Percentiles rank a stretch among this genome's conserved stretches.
Evolutionary conservation across 1,140 invertebrate genomes (phyloP).

Genomic region (Paralvinella palmiformis): DNA sequence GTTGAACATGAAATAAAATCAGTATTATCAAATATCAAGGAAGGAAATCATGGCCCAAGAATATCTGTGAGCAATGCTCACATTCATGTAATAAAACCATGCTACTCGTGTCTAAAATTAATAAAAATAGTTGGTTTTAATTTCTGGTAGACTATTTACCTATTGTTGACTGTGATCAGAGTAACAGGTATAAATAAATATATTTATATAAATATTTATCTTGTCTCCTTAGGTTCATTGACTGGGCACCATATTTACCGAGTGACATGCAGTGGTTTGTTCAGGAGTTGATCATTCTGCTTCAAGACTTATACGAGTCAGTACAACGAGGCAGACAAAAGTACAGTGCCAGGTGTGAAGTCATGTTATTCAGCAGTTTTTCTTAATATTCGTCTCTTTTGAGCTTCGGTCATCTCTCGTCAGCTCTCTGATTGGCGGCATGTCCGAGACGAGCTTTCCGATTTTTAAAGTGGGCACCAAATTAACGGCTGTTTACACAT

Average conservation of each 20-base stretch:
- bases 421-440: neutral
- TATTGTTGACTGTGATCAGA: no score
- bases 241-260: slow-evolving; percentile 57
- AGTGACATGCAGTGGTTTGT: slow-evolving; percentile 23
- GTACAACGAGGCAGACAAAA: slow-evolving; percentile 36
- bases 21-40: no score
- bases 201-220: slow-evolving; percentile 16
- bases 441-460: no score
- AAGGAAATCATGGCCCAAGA: no score
- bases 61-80: no score
- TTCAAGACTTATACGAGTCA: slow-evolving; percentile 49
- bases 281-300: slow-evolving; percentile 28
- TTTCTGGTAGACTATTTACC: no score
- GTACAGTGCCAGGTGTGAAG: slow-evolving; percentile 53
- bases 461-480: no score
- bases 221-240: slow-evolving; percentile 53
- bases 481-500: neutral
- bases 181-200: no score
- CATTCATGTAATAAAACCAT: no score
- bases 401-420: neutral
- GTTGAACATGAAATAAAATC: no score
- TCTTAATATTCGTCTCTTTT: neutral
- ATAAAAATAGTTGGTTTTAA: no score
- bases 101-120: no score
- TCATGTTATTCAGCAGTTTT: slow-evolving; percentile 14